phyloP scores from a whole-genome alignment of 2,797 vertebrate species.

The Oreochromis grahami region DNA sequence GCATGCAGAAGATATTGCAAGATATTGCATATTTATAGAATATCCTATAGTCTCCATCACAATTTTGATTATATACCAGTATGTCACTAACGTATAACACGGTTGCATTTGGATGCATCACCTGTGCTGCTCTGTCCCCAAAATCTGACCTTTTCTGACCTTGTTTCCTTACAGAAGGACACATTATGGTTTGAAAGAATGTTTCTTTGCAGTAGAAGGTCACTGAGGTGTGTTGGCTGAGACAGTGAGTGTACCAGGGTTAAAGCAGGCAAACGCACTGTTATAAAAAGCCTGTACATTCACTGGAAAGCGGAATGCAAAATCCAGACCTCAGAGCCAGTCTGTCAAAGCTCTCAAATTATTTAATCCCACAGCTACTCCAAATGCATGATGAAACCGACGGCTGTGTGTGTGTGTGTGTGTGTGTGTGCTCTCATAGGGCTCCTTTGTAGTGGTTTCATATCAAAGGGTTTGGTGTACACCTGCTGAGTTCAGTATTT shows the following conservation, averaged over 20 bases:
- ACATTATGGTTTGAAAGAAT: neutral
- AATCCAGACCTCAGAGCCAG: conserved; percentile 46
- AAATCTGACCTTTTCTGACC: neutral
- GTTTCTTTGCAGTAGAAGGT: conserved; percentile 23
- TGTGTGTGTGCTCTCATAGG: neutral
- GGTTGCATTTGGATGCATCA: neutral
- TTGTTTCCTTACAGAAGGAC: neutral
- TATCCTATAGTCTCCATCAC: neutral
- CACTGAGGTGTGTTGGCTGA: conserved; percentile 18
- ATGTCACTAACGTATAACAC: neutral
- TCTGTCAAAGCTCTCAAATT: conserved; percentile 63
- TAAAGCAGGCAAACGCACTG: conserved; percentile 50
- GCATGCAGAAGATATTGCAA: neutral
- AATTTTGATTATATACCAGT: neutral
- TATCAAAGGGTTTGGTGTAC: neutral
- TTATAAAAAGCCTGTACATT: conserved; percentile 64
- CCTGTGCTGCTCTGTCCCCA: neutral
- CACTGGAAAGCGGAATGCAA: conserved; percentile 29
- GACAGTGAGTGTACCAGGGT: conserved; percentile 36
- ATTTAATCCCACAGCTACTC: conserved; percentile 69
- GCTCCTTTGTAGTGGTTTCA: neutral
- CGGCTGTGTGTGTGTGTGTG: neutral
- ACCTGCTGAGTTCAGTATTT: conserved; percentile 21
- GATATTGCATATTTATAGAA: neutral
- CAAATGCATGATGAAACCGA: conserved; percentile 60